phyloP scores from a whole-genome alignment of 2,888 invertebrate species.

The Sesia bembeciformis region DNA sequence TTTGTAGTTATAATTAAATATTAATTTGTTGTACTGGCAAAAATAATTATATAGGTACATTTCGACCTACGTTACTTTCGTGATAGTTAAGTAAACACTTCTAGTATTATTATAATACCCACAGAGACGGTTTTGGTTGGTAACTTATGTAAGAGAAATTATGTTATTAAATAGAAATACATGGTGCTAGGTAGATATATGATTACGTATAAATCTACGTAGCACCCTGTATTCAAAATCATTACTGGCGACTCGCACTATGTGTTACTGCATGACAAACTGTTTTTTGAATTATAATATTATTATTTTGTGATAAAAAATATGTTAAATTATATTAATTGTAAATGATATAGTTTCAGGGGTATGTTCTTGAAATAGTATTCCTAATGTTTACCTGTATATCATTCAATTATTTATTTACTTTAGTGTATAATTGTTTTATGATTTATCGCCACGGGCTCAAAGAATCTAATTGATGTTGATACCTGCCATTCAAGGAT shows the following conservation, averaged over 20 bases:
- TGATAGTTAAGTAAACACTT: slow-evolving; percentile 63
- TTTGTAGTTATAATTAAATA: slow-evolving; percentile 30
- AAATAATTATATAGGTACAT: slow-evolving; percentile 37
- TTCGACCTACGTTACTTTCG: slow-evolving; percentile 64
- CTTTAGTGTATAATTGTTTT: slow-evolving; percentile 24
- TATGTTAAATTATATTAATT: slow-evolving; percentile 15
- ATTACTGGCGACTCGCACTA: slow-evolving; percentile 39
- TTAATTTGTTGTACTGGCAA: slow-evolving; percentile 34
- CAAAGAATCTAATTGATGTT: slow-evolving; percentile 27
- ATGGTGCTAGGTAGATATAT: slow-evolving; percentile 16
- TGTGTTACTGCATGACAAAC: slow-evolving; percentile 47
- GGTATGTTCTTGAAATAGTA: slow-evolving; percentile 14
- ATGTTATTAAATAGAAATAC: slow-evolving; percentile 11
- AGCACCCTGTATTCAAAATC: slow-evolving; percentile 21
- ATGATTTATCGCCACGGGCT: slow-evolving; percentile 38
- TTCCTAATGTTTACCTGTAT: slow-evolving; percentile 16
- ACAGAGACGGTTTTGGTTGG: slow-evolving; percentile 53
- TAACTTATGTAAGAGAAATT: slow-evolving; percentile 31
- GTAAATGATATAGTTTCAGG: slow-evolving; percentile 23
- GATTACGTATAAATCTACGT: slow-evolving; percentile 11
- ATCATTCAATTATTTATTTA: slow-evolving; percentile 37
- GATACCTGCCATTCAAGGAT: slow-evolving; percentile 25
- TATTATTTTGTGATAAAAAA: slow-evolving; percentile 32
- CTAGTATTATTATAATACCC: slow-evolving; percentile 50
- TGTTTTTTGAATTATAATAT: slow-evolving; percentile 18